Base-by-base conservation (phyloP, 2,113 vertebrate genomes). In the Myodes glareolus region DNA sequence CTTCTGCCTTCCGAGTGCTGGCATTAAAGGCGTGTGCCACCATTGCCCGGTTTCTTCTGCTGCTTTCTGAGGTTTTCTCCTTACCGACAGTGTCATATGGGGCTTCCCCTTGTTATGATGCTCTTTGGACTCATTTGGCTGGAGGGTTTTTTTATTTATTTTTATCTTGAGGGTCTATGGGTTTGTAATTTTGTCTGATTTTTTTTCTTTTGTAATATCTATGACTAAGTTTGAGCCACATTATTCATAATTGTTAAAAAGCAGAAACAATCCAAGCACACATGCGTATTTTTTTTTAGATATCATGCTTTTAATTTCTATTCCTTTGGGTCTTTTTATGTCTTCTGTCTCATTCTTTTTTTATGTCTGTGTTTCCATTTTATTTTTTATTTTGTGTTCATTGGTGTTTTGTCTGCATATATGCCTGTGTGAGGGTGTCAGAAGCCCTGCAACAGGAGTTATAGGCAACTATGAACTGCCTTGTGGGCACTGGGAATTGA, bases 61-160 rank as follows among this genome's bases (percentile, higher is more conserved):
- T 84, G 68, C 85, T 72, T 72, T 87, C 67, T 90, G 52, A 45
- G 52, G 68, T 88, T 88, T 91, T 87, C 58, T 92, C 17, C n/a
- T 77, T 77, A 47, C 70, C 7, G 5, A 8, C 39, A 13, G 75
- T 27, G 4, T 92, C 95, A 36, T 80, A 52, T 42, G 50, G 23
- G 29, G 11, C 58, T 87, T 11, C 7, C 21, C 10, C 42, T 91
- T 91, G 1, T 84, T 80, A 50, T 39, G 19, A 39, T 91, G 94
- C 92, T 85, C 63, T 89, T 91, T 85, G n/a, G 80, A 63, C n/a
- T 80, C 91, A 82, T 47, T 86, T 93, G 33, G 45, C 58, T 94
- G 88, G n/a, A 42, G 13, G 14, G 50, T 94, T 45, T 45, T 45
- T 4, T 45, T 58, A 92, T 50, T 72, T 92, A 61, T 82, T 88